Percentiles rank a stretch among this genome's conserved stretches.
Conservation (phyloP, 2,113 vertebrate genomes). For the Psammodynastes pulverulentus region DNA sequence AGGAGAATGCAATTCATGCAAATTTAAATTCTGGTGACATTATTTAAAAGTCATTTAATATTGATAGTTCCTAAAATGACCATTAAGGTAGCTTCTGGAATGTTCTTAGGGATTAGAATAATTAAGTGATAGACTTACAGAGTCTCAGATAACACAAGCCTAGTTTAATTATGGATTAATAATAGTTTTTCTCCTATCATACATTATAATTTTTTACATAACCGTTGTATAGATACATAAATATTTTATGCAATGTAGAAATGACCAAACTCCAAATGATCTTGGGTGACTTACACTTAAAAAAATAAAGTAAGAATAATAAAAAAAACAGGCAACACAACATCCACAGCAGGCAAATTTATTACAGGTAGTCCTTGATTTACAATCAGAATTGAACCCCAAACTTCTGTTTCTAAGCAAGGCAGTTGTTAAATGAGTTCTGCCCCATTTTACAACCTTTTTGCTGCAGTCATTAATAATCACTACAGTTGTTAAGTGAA, state of each 20-base stretch:
- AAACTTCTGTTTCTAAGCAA: not conserved
- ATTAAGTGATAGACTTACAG: not conserved
- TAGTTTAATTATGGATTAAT: not conserved
- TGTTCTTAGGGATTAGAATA: not conserved
- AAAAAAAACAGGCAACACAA: not conserved
- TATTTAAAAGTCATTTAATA: not conserved
- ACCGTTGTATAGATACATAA: not conserved
- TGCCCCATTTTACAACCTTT: not conserved
- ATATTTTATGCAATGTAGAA: not conserved
- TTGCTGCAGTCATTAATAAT: not conserved
- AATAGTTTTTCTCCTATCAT: not conserved
- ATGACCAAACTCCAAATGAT: not conserved
- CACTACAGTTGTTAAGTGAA: not conserved
- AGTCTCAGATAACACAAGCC: not conserved
- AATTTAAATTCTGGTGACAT: not conserved
- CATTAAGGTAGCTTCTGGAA: accelerated
- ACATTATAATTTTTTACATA: not conserved
- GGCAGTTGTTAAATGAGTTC: not conserved
- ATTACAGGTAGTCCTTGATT: not conserved
- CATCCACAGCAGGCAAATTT: not conserved
- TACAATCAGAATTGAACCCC: not conserved
- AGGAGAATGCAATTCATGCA: not conserved
- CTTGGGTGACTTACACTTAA: not conserved
- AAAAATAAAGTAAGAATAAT: not conserved
- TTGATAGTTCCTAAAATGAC: accelerated